Base-by-base conservation (phyloP, 2,888 invertebrate genomes). In the Luperina nickerlii region DNA sequence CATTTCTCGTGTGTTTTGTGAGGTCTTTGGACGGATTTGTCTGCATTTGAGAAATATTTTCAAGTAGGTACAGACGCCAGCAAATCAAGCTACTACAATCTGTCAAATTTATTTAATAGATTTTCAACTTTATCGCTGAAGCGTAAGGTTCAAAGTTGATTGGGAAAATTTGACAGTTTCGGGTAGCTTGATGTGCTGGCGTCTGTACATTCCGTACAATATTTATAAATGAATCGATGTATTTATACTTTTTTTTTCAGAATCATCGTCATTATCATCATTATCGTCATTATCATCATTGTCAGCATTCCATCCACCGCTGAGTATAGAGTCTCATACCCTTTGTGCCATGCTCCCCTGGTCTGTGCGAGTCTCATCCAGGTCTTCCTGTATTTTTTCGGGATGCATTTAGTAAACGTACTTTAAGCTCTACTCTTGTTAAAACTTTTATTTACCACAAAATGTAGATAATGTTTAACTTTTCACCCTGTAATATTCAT, bases 11-110 rank as follows among this genome's bases (percentile, higher is more conserved):
- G 69, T 62, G 24, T 15, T 27, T 38, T 38, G 24, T 32, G 11
- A 48, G 57, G 27, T 63, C 18, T 82, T 73, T 38, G n/a, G n/a
- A 38, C 15, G 27, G n/a, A 38, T 71, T 81, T 82, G 7, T 79
- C 68, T 38, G 20, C 7, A 0, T 32, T n/a, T 8, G 15, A 1
- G 0, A 24, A n/a, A 62, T 32, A 13, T 27, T 60, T 48, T 78
- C 4, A 6, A 9, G 18, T 74, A 27, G 4, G 54, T 57, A 32
- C 0, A n/a, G n/a, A n/a, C n/a, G n/a, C n/a, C n/a, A n/a, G n/a
- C n/a, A n/a, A n/a, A n/a, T n/a, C n/a, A n/a, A n/a, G n/a, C n/a
- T n/a, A n/a, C n/a, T n/a, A n/a, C n/a, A n/a, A n/a, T n/a, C n/a
- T n/a, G n/a, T n/a, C n/a, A n/a, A n/a, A n/a, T n/a, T n/a, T n/a